Evolutionary conservation across 2,888 invertebrate species (phyloP), one percentile per base, ranked within the genome.

Genomic region (Eretmocerus hayati): DNA sequence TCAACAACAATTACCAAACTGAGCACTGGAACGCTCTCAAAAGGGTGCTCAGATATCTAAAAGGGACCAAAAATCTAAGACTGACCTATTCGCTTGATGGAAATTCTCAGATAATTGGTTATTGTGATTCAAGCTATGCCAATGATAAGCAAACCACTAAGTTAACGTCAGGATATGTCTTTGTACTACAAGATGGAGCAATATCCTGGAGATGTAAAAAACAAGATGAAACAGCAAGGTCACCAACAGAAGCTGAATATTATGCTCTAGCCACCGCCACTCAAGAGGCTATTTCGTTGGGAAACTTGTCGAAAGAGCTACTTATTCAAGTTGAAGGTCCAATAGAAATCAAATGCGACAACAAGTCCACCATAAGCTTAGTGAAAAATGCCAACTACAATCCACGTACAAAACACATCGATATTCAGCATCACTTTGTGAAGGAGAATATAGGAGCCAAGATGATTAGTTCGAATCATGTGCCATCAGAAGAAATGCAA

Each of bases 121-220:
- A 50, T 9, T 46, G 58, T 22, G 58, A 61, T 51, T 52, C 58
- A 22, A 58, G 54, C 30, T 60, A 48, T n/a, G 41, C 57, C 33
- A 47, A 47, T 52, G 56, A 57, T 32, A 44, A 46, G 15, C 15
- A 53, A 13, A 50, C 54, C 22, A 49, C 54, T 2, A 53, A 46
- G 19, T 54, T 55, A 5, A 54, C 55, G 5, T 39, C 50, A 6
- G 56, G 54, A n/a, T 53, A 51, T 16, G 19, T 55, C 31, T 54
- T 55, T 2, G 45, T 47, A n/a, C 18, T 57, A 16, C 55, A 33
- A 36, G 50, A 54, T 13, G 55, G 57, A 32, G 26, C 36, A 30
- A 41, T 57, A 18, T 37, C 45, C 38, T 59, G 57, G 58, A 57
- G 50, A n/a, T n/a, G n/a, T n/a, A n/a, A n/a, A n/a, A n/a, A n/a